Conservation (phyloP, 2,888 invertebrate genomes). For the Nephrotoma guestfalica region DNA sequence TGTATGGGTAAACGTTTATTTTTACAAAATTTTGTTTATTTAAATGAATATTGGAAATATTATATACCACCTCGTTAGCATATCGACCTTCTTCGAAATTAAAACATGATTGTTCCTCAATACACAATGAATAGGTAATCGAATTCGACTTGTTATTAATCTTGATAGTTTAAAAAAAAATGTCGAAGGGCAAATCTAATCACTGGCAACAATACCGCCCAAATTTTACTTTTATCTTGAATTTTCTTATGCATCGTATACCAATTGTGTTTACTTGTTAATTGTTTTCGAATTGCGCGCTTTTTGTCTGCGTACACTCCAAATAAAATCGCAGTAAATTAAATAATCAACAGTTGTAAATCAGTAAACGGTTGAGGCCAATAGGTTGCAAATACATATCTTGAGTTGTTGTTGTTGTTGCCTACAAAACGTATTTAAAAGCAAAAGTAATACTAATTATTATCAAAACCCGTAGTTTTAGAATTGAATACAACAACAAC, state of each 20-base stretch:
- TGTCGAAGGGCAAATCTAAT: not conserved
- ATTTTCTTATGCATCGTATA: not conserved
- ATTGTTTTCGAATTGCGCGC: not conserved
- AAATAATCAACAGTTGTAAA: not conserved
- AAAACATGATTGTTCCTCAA: not conserved
- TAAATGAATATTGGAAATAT: not conserved
- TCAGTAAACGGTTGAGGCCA: not conserved
- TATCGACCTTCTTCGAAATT: not conserved
- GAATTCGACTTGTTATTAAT: not conserved
- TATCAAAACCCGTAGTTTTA: not conserved
- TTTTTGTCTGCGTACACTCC: not conserved
- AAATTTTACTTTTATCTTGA: not conserved
- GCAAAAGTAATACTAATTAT: not conserved
- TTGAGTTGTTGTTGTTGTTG: not conserved
- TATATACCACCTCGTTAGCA: not conserved
- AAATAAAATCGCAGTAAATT: not conserved
- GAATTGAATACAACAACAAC: not conserved
- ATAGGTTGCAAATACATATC: not conserved
- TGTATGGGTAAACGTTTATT: not conserved
- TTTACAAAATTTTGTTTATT: not conserved
- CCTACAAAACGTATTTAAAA: not conserved
- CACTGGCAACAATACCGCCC: not conserved
- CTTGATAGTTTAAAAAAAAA: not conserved
- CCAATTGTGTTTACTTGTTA: not conserved
- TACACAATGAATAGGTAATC: not conserved